phyloP scores from a whole-genome alignment of 2,888 invertebrate genomes.

The Lypha dubia region DNA sequence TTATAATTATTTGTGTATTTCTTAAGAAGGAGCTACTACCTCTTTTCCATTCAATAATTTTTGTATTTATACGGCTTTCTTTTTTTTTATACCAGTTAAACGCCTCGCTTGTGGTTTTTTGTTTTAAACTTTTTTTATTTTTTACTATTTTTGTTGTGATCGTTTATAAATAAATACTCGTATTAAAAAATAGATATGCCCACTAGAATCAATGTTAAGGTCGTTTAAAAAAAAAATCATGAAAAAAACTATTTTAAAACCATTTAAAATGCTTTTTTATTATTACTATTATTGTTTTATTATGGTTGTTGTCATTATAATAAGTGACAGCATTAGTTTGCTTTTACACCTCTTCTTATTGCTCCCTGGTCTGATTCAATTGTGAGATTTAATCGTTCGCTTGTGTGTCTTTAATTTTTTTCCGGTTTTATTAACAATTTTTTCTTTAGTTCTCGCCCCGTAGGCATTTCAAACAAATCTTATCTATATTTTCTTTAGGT shows the following conservation, averaged over 20 bases:
- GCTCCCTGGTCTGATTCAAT: background rate
- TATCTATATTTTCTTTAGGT: conserved; percentile 26
- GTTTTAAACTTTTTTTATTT: background rate
- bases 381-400: background rate
- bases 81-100: conserved; percentile 16
- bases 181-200: conserved; percentile 13
- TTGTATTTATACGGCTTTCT: conserved; percentile 23
- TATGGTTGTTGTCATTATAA: conserved; percentile 28
- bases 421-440: conserved; percentile 29
- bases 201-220: conserved; percentile 64
- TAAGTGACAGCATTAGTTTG: conserved; percentile 42
- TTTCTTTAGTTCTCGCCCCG: conserved; percentile 10
- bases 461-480: conserved; percentile 25
- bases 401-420: conserved; percentile 24
- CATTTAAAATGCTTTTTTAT: conserved; percentile 36
- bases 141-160: background rate
- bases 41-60: conserved; percentile 27
- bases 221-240: conserved; percentile 56
- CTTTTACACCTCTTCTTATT: conserved; percentile 17
- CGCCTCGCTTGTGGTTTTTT: conserved; percentile 36
- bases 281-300: conserved; percentile 1
- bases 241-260: conserved; percentile 49
- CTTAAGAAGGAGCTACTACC: conserved; percentile 20
- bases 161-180: background rate
- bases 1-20: conserved; percentile 32